phyloP scores from a whole-genome alignment of 1,140 invertebrate genomes.

The Hycleus phaleratus region DNA sequence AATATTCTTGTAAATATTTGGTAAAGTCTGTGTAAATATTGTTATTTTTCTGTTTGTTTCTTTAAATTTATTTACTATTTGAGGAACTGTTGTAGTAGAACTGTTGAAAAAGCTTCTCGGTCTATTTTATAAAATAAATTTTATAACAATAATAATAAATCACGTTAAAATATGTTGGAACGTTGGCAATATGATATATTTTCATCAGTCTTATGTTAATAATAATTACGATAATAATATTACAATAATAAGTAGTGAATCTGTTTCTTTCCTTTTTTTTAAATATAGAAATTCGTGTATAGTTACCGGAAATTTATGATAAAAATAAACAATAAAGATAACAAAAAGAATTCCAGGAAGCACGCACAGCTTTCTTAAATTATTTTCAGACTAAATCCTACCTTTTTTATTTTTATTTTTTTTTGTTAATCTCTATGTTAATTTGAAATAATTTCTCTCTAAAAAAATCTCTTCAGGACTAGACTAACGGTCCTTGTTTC shows the following conservation, averaged over 20 bases:
- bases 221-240: not conserved
- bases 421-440: not conserved
- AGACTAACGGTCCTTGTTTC: too few relatives aligned
- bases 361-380: slow-evolving; percentile 25
- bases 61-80: too few relatives aligned
- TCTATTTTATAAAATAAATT: too few relatives aligned
- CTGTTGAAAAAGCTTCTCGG: slow-evolving; percentile 16
- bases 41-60: slow-evolving; percentile 11
- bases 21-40: slow-evolving; percentile 39
- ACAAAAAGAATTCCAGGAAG: slow-evolving; percentile 31
- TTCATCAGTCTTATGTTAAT: slow-evolving; percentile 35
- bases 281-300: not conserved
- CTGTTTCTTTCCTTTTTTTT: not conserved
- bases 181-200: slow-evolving; percentile 39
- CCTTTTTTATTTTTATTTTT: too few relatives aligned
- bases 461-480: too few relatives aligned
- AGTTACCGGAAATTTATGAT: slow-evolving; percentile 14
- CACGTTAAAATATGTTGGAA: slow-evolving; percentile 34
- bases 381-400: slow-evolving; percentile 18
- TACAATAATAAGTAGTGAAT: not conserved
- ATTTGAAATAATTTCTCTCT: not conserved
- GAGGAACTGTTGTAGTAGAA: slow-evolving; percentile 33
- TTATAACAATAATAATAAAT: slow-evolving; percentile 21
- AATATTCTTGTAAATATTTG: slow-evolving; percentile 34
- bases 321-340: not conserved